Evolutionary conservation across 2,888 invertebrate genomes (phyloP), one percentile per base, ranked within the genome.

Genomic region (Polymixis lichenea): DNA sequence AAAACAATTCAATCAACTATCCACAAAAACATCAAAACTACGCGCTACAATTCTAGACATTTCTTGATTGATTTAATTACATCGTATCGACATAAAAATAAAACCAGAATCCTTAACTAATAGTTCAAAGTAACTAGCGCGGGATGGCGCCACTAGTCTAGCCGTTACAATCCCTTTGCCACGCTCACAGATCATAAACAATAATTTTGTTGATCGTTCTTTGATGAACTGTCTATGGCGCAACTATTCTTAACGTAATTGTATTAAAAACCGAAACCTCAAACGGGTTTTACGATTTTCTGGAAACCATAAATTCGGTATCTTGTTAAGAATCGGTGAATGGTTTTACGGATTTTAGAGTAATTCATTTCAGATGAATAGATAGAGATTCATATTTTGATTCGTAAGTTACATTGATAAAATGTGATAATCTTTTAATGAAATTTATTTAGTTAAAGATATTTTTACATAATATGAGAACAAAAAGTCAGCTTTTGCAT

Each of bases 121-220:
- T 87, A 83, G 87, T 90, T 91, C 86, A 85, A 77, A 66, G 77
- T 89, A 91, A 92, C 85, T 81, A 90, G 88, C 88, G 80, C 87
- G 77, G 93, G 94, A 92, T 94, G 94, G 94, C 94, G 94, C 94
- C 93, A 92, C 90, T 80, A 86, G 91, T 90, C 90, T 83, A 88
- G 84, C 80, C 87, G 88, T 84, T 84, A 80, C 86, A 87, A 91
- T 91, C 88, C 87, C 85, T 92, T 91, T 91, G 92, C 85, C 84
- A 90, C 92, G 91, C 92, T 90, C 89, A 91, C 90, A 90, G 91
- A 75, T 89, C 91, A 90, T 93, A 93, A 93, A 92, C 88, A 91
- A 93, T 91, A 88, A 90, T 88, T 90, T 87, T 89, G 84, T 90
- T 89, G 84, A 90, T 90, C 86, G 85, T 83, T 88, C 86, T 86